A percentile compares a stretch with the other conserved stretches of the same genome.
phyloP scores from a whole-genome alignment of 2,888 invertebrate species.

The Eulithis prunata region DNA sequence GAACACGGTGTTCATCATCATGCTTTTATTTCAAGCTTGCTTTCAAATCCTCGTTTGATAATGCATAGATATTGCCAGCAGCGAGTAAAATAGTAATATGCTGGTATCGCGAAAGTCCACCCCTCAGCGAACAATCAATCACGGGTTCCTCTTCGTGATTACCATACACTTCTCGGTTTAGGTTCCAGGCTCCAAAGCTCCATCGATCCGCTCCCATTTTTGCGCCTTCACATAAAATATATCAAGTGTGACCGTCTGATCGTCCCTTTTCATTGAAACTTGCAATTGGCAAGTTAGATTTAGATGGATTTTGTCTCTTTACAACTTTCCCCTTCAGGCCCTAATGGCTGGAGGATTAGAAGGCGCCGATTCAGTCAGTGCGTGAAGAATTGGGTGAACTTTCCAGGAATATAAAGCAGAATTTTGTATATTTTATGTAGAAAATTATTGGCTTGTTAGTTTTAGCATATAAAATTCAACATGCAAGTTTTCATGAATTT shows the following conservation, averaged over 20 bases:
- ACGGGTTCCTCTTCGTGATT: constrained; percentile 75
- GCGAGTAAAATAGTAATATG: constrained; percentile 20
- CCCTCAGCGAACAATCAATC: constrained; percentile 78
- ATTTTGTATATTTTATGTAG: no score
- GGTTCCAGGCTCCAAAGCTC: constrained; percentile 75
- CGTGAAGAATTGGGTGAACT: constrained; percentile 12
- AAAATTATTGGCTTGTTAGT: no score
- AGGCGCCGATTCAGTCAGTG: constrained; percentile 12
- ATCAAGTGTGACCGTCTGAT: constrained; percentile 60
- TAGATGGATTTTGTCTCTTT: constrained; percentile 62
- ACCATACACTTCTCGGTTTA: constrained; percentile 83
- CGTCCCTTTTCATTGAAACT: constrained; percentile 78
- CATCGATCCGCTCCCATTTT: constrained; percentile 78
- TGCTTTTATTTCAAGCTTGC: background rate
- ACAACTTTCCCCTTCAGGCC: constrained; percentile 49
- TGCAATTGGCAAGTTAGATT: constrained; percentile 75
- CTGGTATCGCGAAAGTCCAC: constrained; percentile 45
- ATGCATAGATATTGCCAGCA: constrained; percentile 18
- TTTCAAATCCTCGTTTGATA: background rate
- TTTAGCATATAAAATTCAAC: no score
- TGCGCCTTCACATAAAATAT: constrained; percentile 65
- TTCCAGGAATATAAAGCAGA: constrained; percentile 20
- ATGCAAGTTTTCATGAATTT: background rate
- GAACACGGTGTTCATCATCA: no score
- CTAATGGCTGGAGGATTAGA: constrained; percentile 36